Evolutionary conservation across 1,140 invertebrate species (phyloP).

Genomic region (Eumeta japonica): DNA sequence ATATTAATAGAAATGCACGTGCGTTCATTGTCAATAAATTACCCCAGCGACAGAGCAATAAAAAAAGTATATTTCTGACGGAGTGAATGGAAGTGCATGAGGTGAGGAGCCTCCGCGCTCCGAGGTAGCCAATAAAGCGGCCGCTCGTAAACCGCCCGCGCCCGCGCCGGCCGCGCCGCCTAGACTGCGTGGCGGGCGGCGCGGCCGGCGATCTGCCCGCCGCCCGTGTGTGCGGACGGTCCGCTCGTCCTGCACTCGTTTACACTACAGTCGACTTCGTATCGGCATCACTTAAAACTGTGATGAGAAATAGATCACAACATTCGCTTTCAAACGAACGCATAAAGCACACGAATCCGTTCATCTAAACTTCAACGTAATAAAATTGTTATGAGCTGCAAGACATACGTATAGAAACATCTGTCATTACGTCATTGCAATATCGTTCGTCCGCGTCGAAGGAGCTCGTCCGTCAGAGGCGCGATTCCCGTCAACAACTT

Average conservation of each 20-base stretch:
- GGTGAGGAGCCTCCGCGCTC: conserved; percentile 46
- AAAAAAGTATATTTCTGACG: conserved; percentile 53
- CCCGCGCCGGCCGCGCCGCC: conserved; percentile 43
- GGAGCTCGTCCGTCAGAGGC: too few species aligned
- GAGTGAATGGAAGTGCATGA: conserved; percentile 53
- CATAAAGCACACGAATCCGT: too few species aligned
- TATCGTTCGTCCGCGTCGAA: too few species aligned
- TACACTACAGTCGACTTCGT: too few species aligned
- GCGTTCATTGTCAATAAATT: conserved; percentile 56
- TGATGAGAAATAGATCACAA: too few species aligned
- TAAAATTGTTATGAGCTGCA: too few species aligned
- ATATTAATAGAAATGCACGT: conserved; percentile 58
- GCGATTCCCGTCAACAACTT: too few species aligned
- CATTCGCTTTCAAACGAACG: too few species aligned
- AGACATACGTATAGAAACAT: too few species aligned
- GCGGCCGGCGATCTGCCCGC: neutral
- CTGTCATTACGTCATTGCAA: too few species aligned
- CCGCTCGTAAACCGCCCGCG: conserved; percentile 45
- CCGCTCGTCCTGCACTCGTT: neutral
- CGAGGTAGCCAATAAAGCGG: conserved; percentile 54
- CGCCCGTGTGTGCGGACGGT: neutral
- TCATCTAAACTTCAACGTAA: too few species aligned
- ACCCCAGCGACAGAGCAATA: conserved; percentile 51
- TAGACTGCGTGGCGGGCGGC: conserved; percentile 52
- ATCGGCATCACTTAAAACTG: too few species aligned